These are phyloP conservation scores for Drosophila trapezifrons DNA, from an alignment of 1,140 invertebrate genomes.

Conservation along the genomic window DNA sequence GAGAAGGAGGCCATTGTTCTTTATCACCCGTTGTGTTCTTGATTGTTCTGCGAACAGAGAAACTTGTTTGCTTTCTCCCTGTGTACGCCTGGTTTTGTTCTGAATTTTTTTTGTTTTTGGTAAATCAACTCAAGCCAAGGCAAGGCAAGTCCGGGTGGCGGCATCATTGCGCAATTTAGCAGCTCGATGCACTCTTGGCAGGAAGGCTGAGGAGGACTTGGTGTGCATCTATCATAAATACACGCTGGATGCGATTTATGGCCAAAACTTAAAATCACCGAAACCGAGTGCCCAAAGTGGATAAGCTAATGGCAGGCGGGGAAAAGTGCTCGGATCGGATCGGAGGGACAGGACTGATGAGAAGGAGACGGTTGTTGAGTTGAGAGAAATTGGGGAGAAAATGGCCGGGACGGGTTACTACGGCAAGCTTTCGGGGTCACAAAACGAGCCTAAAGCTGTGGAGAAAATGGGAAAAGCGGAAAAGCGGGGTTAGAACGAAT, in stretches of 20 bases:
- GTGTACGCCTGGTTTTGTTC: not conserved
- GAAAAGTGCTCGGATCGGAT: not conserved
- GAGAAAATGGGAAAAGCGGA: not conserved
- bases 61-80: not conserved
- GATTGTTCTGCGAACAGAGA: too few relatives aligned
- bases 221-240: conserved; percentile 57
- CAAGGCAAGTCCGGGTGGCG: conserved; percentile 6
- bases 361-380: not conserved
- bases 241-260: conserved; percentile 56
- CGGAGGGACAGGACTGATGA: not conserved
- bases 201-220: not conserved
- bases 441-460: conserved; percentile 10
- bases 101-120: not conserved
- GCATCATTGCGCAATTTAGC: conserved; percentile 52
- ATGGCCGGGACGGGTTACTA: not conserved
- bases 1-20: too few relatives aligned
- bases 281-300: conserved; percentile 50
- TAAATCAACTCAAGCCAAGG: conserved; percentile 37
- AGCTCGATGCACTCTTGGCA: conserved; percentile 32
- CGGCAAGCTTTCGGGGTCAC: conserved; percentile 19
- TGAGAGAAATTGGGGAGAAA: not conserved
- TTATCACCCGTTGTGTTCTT: too few relatives aligned
- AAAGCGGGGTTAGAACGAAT: conserved; percentile 32
- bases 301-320: conserved; percentile 50
- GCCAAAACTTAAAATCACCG: conserved; percentile 59